Conservation (phyloP, 1,140 invertebrate genomes). For the Tribolium madens region DNA sequence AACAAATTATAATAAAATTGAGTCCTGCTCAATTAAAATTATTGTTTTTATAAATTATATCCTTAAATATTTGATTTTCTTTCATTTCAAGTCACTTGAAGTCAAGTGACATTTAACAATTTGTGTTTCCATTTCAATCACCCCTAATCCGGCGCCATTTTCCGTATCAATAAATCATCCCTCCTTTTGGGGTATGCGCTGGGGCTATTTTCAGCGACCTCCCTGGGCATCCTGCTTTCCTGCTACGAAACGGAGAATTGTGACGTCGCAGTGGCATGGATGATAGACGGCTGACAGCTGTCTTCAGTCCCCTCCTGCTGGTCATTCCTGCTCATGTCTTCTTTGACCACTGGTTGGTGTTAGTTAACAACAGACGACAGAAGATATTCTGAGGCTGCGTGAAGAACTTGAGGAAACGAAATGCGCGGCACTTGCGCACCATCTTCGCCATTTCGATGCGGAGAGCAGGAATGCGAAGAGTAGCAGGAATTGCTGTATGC, state of each 20-base stretch:
- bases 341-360: constrained; percentile 31
- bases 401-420: constrained; percentile 41
- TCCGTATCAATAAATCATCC: neutral
- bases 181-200: neutral
- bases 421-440: constrained; percentile 49
- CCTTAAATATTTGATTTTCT: no score
- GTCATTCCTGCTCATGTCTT: constrained; percentile 24
- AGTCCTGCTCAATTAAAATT: no score
- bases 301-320: constrained; percentile 46
- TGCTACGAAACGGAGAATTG: constrained; percentile 60
- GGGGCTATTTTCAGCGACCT: neutral
- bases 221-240: constrained; percentile 53
- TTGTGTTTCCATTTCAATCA: neutral
- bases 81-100: no score
- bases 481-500: neutral
- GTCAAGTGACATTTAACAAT: neutral
- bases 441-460: constrained; percentile 50
- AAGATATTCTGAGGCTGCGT: constrained; percentile 35
- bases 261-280: constrained; percentile 64
- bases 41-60: no score
- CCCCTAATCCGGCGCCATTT: neutral
- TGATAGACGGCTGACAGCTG: constrained; percentile 65
- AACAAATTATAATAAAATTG: no score
- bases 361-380: constrained; percentile 18
- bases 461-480: constrained; percentile 22